Evolutionary conservation across 2,888 invertebrate genomes (phyloP), one percentile per base, ranked within the genome.

Genomic region (Alloscopus bannaensis): DNA sequence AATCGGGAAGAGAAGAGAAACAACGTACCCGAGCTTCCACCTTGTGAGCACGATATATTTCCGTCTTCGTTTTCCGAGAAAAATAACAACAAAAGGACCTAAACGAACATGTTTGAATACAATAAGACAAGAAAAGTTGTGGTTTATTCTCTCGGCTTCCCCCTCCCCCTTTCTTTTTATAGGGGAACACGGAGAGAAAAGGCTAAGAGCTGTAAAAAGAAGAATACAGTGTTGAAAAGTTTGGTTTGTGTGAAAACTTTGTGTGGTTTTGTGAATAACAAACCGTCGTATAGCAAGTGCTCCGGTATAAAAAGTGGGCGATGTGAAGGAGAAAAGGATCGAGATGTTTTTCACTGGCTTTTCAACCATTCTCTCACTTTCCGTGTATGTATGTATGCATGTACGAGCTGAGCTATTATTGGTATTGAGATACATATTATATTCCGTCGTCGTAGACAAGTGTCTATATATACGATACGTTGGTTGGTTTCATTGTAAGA

Each of bases 111-210:
- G 52, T 52, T 52, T 24, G 52, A 6, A 24, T 52, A 52, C 52
- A 52, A 59, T 3, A 59, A 59, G 31, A 29, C 18, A 59, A 31
- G n/a, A 29, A 59, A 59, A 59, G 59, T 59, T 59, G 59, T 31
- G 31, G 31, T 59, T 59, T 57, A n/a, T 47, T 50, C 50, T 50
- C 20, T 50, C 20, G n/a, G n/a, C 29, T n/a, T n/a, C 3, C 16
- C 29, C 31, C 16, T 40, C 62, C 42, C 24, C 16, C 57, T 57
- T 16, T 42, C 40, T 36, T 47, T 28, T 47, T 20, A 1, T 22
- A 20, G 22, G 18, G 29, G n/a, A 59, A 59, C 16, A 59, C 8
- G 18, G 29, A 11, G n/a, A n/a, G 59, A 29, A 22, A 59, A 29
- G 29, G 47, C 6, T n/a, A 47, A 47, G 55, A 16, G 55, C 13